phyloP scores from a whole-genome alignment of 2,797 vertebrate genomes.

The Poeciliopsis gracilis region DNA sequence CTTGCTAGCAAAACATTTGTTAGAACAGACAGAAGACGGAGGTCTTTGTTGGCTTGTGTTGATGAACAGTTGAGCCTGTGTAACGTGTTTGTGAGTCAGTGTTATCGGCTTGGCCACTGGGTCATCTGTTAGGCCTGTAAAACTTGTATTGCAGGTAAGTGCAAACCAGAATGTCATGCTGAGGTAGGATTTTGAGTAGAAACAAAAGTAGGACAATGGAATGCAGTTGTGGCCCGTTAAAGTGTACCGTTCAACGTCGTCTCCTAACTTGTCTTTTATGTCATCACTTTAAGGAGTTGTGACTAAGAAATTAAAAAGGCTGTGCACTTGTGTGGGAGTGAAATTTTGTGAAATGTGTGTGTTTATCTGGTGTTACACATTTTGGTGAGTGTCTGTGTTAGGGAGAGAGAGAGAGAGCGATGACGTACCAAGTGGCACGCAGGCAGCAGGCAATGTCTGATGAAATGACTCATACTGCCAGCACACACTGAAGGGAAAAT shows the following conservation, averaged over 20 bases:
- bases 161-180: not conserved
- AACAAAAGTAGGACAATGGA: not conserved
- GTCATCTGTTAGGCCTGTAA: conserved; percentile 15
- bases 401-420: conserved; percentile 6
- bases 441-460: conserved; percentile 30
- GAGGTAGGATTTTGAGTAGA: not conserved
- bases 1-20: not conserved
- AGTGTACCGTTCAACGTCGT: not conserved
- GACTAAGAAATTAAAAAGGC: not conserved
- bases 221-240: not conserved
- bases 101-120: not conserved
- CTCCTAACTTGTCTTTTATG: not conserved
- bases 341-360: not conserved
- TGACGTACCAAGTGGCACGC: conserved; percentile 27
- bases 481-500: conserved; percentile 10
- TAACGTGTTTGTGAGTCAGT: conserved; percentile 25
- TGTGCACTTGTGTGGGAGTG: not conserved
- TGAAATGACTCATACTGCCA: conserved; percentile 28
- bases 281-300: not conserved
- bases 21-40: not conserved
- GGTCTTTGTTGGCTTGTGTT: conserved; percentile 21
- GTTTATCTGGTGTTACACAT: not conserved
- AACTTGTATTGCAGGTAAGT: conserved; percentile 7
- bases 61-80: not conserved
- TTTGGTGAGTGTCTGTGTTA: conserved; percentile 6